phyloP scores from a whole-genome alignment of 2,797 vertebrate species.

The Bryconaethiops microstoma region DNA sequence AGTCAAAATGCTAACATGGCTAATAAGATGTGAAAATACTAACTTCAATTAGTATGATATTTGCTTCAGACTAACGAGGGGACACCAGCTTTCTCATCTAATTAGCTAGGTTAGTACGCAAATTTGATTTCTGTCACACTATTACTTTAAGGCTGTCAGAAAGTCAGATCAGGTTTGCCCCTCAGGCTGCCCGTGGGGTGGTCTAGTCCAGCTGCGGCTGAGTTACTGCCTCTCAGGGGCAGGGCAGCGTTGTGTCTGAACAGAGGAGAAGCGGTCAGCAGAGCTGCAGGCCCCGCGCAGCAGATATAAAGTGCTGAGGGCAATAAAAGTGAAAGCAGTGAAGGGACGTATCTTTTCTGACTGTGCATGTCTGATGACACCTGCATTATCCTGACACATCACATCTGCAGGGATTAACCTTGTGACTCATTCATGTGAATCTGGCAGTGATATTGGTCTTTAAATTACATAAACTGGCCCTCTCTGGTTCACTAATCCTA shows the following conservation, averaged over 20 bases:
- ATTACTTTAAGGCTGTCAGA: slow-evolving; percentile 35
- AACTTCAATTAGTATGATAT: slow-evolving; percentile 25
- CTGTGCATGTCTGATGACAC: slow-evolving; percentile 34
- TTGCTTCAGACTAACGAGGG: slow-evolving; percentile 17
- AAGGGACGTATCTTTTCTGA: slow-evolving; percentile 18
- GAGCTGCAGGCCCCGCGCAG: slow-evolving; percentile 13
- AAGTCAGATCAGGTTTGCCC: slow-evolving; percentile 32
- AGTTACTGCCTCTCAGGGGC: background rate
- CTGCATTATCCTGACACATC: slow-evolving; percentile 34
- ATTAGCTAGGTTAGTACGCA: slow-evolving; percentile 9
- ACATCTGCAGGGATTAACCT: slow-evolving; percentile 48
- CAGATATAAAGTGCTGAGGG: slow-evolving; percentile 6
- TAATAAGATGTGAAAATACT: slow-evolving; percentile 3
- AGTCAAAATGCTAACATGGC: slow-evolving; percentile 1
- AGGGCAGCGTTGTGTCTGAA: slow-evolving; percentile 11
- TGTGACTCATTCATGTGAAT: slow-evolving; percentile 22
- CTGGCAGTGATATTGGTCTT: slow-evolving; percentile 15
- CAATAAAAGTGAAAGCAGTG: background rate
- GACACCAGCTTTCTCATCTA: slow-evolving; percentile 18
- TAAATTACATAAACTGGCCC: slow-evolving; percentile 8
- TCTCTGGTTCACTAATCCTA: slow-evolving; percentile 8
- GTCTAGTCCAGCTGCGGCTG: slow-evolving; percentile 36
- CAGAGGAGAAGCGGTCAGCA: slow-evolving; percentile 1
- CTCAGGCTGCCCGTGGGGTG: slow-evolving; percentile 35
- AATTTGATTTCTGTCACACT: slow-evolving; percentile 28